These are phyloP conservation scores for Elmis aenea DNA, from an alignment of 2,888 invertebrate genomes.

Conservation along the genomic window DNA sequence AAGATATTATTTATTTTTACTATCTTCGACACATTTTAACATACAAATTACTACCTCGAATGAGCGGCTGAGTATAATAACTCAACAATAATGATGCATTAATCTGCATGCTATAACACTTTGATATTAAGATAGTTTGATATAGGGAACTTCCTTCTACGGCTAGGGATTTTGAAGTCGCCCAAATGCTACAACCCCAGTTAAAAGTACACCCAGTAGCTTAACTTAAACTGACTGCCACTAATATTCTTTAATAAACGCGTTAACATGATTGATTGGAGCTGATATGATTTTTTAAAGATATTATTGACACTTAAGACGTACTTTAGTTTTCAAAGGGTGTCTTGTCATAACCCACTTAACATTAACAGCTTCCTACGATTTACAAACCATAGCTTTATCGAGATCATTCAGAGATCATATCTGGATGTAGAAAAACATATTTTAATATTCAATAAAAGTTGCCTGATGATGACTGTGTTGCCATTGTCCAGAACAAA, in stretches of 20 bases:
- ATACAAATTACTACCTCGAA: constrained; percentile 13
- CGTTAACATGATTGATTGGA: neutral
- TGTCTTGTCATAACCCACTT: too few species aligned
- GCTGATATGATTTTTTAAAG: neutral
- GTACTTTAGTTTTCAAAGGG: too few species aligned
- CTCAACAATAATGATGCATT: constrained; percentile 13
- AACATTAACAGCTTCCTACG: too few species aligned
- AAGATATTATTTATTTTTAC: constrained; percentile 16
- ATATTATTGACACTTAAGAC: neutral
- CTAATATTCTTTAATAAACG: neutral
- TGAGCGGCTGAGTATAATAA: constrained; percentile 12
- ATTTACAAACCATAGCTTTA: too few species aligned
- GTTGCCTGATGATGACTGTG: too few species aligned
- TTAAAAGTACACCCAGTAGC: too few species aligned
- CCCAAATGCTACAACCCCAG: too few species aligned
- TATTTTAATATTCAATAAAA: too few species aligned
- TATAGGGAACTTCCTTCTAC: constrained; percentile 15
- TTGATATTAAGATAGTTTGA: constrained; percentile 18
- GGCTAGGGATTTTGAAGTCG: constrained; percentile 16
- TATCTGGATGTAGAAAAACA: too few species aligned
- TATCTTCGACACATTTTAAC: constrained; percentile 17
- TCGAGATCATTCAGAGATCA: too few species aligned
- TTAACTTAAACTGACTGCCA: too few species aligned
- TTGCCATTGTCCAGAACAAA: too few species aligned
- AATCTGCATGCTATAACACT: constrained; percentile 17